Base-by-base conservation (phyloP, 1,140 invertebrate species). In the Grapholita molesta region DNA sequence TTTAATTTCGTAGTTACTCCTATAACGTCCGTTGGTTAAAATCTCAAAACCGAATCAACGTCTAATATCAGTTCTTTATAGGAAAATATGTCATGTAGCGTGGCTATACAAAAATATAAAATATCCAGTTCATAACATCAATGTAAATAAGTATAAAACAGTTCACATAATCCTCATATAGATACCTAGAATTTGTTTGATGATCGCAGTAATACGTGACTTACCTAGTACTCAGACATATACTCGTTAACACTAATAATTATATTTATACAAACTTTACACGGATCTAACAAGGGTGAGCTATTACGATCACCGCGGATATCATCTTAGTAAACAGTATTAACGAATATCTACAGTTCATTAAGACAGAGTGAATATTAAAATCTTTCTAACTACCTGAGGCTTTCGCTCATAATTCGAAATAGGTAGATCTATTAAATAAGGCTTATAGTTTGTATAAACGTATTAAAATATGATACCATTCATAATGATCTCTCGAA, bases 391-490 rank as follows among this genome's bases (percentile, higher is more conserved):
- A 80, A 70, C 73, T 82, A 83, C 57, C 72, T 82, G 78, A 83
- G 77, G 73, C 71, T 80, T 68, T 69, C 64, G 70, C 66, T 70
- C 61, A 65, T 70, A 73, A 71, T 70, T 85, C 70, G 70, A 82
- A 74, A 79, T 79, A 81, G 69, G 28, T 75, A 71, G 68, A 73
- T 72, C 52, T 73, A 80, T 78, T 76, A 73, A 68, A 82, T 78
- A 82, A 77, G 77, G 74, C 80, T 84, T 83, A 79, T 76, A 80
- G 70, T 85, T 79, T 82, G 85, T 85, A 85, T 65, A 84, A 84
- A 76, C 78, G 70, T 89, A 91, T 79, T 88, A 88, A 90, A 89
- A 88, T 89, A 89, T 86, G 87, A 84, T 86, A 89, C 83, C 82
- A 83, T 88, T 89, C 86, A 86, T 74, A 85, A 84, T 81, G 76